phyloP scores from a whole-genome alignment of 2,113 vertebrate species.

The Indicator maculatus region DNA sequence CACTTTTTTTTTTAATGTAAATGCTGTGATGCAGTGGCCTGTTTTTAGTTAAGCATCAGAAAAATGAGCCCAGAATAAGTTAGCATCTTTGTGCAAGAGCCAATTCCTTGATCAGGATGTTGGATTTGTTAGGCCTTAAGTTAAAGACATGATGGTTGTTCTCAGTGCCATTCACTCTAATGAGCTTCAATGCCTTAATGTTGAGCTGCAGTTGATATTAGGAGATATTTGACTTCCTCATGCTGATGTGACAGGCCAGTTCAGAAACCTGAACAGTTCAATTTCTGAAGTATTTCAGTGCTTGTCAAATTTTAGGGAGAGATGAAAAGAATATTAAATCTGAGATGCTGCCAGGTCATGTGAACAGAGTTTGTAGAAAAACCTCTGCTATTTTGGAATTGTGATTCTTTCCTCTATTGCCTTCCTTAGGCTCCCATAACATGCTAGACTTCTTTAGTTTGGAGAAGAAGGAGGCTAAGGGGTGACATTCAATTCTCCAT shows the following conservation, averaged over 20 bases:
- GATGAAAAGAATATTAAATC: neutral
- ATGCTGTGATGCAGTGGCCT: neutral
- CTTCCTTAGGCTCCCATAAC: neutral
- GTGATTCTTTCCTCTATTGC: neutral
- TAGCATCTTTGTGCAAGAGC: neutral
- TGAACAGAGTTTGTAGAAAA: neutral
- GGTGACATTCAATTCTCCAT: no score
- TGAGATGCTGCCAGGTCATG: neutral
- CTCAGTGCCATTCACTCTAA: constrained; percentile 6
- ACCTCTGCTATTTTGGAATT: neutral
- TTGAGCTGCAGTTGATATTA: neutral
- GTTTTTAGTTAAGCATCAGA: neutral
- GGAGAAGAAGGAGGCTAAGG: no score
- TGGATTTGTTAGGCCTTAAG: neutral
- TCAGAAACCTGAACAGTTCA: neutral
- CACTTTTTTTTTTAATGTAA: neutral
- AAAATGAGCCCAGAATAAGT: neutral
- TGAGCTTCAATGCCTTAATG: neutral
- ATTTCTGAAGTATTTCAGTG: neutral
- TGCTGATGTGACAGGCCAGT: neutral
- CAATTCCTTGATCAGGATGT: neutral
- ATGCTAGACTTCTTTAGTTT: neutral
- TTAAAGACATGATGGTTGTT: neutral
- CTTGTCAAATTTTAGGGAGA: neutral
- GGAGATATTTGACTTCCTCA: neutral